Percentiles rank a stretch among this genome's conserved stretches.
phyloP scores from a whole-genome alignment of 2,113 vertebrate genomes.

The Aspiorhynchus laticeps region DNA sequence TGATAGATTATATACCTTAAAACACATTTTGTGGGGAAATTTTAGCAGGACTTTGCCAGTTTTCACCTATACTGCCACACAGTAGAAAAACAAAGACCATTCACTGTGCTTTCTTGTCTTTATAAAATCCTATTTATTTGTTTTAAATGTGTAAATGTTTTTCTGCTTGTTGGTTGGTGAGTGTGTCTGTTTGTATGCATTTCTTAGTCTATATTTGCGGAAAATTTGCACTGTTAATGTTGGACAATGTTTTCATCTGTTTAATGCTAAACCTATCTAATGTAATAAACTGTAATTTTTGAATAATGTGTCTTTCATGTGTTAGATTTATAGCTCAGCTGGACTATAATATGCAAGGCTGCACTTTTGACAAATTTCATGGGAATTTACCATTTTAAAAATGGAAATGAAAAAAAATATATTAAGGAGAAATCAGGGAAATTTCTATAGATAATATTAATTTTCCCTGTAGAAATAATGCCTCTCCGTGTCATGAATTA shows the following conservation, averaged over 20 bases:
- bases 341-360: not conserved
- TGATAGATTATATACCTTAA: not conserved
- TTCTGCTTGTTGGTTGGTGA: not conserved
- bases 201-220: not conserved
- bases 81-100: slow-evolving; percentile 1
- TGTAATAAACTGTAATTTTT: slow-evolving; percentile 47
- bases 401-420: too few species aligned
- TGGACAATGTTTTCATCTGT: slow-evolving; percentile 65
- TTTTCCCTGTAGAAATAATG: not conserved
- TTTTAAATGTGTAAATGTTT: slow-evolving; percentile 5
- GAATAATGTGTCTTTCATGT: not conserved
- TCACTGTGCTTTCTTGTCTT: slow-evolving; percentile 14
- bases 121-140: slow-evolving; percentile 24
- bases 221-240: slow-evolving; percentile 72
- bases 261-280: slow-evolving; percentile 48
- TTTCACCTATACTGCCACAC: not conserved
- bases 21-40: not conserved
- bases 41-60: not conserved
- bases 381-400: not conserved
- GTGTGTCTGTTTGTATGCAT: not conserved
- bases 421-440: too few species aligned
- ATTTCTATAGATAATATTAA: not conserved
- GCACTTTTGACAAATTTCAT: not conserved
- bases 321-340: not conserved
- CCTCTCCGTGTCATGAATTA: too few species aligned